Conservation (phyloP, 2,797 vertebrate genomes). For the Galago senegalensis region DNA sequence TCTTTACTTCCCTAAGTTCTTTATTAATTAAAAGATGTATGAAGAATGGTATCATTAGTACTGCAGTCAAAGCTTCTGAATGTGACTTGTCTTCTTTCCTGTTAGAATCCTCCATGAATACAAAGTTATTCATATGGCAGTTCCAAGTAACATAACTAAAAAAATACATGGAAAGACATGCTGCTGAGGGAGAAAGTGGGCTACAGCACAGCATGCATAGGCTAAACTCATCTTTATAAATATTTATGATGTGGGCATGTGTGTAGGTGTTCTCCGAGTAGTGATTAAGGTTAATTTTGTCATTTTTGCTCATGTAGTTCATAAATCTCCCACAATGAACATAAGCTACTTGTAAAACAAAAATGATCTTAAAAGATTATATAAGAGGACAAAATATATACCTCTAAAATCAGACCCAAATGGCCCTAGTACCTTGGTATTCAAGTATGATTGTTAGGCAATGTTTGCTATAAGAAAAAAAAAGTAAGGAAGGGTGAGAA, state of each 20-base stretch:
- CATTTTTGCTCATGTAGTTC: conserved; percentile 44
- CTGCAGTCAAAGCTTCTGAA: background rate
- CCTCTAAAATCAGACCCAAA: conserved; percentile 26
- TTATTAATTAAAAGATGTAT: conserved; percentile 48
- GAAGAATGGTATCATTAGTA: background rate
- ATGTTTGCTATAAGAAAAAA: background rate
- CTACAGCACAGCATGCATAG: background rate
- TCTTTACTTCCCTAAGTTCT: conserved; percentile 40
- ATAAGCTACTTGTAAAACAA: conserved; percentile 35
- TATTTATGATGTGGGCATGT: background rate
- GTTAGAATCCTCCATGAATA: conserved; percentile 11
- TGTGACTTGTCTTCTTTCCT: background rate
- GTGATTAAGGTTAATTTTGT: conserved; percentile 13
- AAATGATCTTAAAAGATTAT: conserved; percentile 15
- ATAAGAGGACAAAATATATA: conserved; percentile 41
- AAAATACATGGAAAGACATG: background rate
- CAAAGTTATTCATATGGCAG: conserved; percentile 23
- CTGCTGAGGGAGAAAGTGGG: conserved; percentile 17
- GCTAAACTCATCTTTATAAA: conserved; percentile 4
- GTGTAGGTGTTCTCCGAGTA: background rate
- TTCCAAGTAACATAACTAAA: background rate
- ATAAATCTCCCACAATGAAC: conserved; percentile 33
- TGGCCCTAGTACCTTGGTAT: background rate
- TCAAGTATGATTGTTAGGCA: background rate
- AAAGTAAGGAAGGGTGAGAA: background rate